A percentile compares a stretch with the other conserved stretches of the same genome.
Evolutionary conservation across 2,888 invertebrate genomes (phyloP).

Genomic region (Drosophila kambysellisi): DNA sequence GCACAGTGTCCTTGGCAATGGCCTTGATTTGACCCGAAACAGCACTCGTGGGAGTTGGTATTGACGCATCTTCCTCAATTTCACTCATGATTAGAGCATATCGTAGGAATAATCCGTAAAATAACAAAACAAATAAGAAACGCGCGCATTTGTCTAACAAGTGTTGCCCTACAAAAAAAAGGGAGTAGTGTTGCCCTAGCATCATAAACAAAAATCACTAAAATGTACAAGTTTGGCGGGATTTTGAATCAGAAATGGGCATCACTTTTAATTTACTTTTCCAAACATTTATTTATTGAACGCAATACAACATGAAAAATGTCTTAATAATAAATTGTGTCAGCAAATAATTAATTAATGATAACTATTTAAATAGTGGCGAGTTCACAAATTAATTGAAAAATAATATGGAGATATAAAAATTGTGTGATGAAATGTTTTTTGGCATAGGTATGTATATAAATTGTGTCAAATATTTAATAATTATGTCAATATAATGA

Average conservation of each 20-base stretch:
- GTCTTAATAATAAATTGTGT: constrained; percentile 37
- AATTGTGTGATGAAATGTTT: constrained; percentile 41
- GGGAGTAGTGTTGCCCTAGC: constrained; percentile 3
- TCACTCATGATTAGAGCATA: constrained; percentile 32
- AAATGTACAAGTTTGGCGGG: neutral
- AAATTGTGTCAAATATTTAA: constrained; percentile 38
- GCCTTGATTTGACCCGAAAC: constrained; percentile 87
- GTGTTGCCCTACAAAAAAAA: constrained; percentile 27
- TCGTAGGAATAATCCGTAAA: neutral
- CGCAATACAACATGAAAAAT: constrained; percentile 66
- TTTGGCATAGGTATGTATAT: constrained; percentile 12
- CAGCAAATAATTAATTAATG: constrained; percentile 27
- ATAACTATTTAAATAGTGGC: constrained; percentile 10
- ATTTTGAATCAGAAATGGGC: neutral
- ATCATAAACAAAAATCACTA: neutral
- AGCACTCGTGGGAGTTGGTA: constrained; percentile 81
- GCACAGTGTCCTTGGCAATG: constrained; percentile 90
- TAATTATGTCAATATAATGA: constrained; percentile 39
- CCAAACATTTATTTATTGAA: constrained; percentile 70
- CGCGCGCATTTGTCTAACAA: constrained; percentile 30
- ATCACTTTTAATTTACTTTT: neutral
- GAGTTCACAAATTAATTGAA: constrained; percentile 23
- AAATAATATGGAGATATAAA: constrained; percentile 9
- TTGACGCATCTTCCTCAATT: constrained; percentile 23
- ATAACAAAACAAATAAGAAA: constrained; percentile 10